Evolutionary conservation across 2,888 invertebrate species (phyloP).

Genomic region (Spatulosminthurus flaviceps): DNA sequence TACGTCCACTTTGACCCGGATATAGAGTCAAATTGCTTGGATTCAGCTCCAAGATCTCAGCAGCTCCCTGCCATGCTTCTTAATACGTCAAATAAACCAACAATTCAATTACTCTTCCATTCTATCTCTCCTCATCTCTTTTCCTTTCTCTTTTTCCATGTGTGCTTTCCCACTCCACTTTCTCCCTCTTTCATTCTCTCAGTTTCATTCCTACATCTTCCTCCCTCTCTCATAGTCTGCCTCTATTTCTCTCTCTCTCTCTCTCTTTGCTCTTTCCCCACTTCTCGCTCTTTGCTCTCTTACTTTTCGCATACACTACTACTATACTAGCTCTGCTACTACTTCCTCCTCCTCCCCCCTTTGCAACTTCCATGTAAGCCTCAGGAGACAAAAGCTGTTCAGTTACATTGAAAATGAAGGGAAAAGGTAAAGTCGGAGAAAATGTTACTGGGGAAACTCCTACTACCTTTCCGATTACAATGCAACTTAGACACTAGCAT

Average conservation of each 20-base stretch:
- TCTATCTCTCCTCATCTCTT: conserved; percentile 23
- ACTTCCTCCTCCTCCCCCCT: neutral
- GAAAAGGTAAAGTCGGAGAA: conserved; percentile 31
- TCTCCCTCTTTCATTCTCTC: neutral
- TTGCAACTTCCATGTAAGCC: conserved; percentile 9
- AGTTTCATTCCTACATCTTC: neutral
- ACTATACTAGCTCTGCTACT: neutral
- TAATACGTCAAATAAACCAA: conserved; percentile 43
- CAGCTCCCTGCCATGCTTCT: conserved; percentile 47
- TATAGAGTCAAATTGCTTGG: conserved; percentile 59
- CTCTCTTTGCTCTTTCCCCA: neutral
- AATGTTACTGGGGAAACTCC: conserved; percentile 23
- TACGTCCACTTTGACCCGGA: conserved; percentile 57
- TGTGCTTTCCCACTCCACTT: neutral
- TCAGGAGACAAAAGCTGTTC: conserved; percentile 25
- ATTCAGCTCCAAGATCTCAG: conserved; percentile 60
- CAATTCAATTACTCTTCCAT: conserved; percentile 52
- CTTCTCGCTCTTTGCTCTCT: no score
- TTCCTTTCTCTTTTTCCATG: neutral
- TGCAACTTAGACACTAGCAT: conserved; percentile 19
- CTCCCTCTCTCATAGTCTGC: neutral
- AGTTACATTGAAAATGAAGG: conserved; percentile 2
- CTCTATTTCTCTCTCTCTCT: neutral
- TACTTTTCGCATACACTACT: no score
- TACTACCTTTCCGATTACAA: conserved; percentile 19